phyloP scores from a whole-genome alignment of 1,140 invertebrate species.

The Venturia canescens region DNA sequence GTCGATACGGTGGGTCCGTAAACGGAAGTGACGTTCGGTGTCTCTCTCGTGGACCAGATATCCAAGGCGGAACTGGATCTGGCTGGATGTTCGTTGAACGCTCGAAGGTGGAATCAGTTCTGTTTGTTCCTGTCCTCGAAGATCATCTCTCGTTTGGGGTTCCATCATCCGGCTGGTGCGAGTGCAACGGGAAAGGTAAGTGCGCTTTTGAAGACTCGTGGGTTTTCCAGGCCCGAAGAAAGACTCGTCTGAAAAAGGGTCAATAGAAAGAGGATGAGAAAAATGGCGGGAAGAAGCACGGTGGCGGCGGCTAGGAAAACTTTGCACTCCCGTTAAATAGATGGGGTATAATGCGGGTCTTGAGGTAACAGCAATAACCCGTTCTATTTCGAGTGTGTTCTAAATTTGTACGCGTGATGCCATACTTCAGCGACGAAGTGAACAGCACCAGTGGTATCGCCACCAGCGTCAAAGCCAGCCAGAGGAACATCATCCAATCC shows the following conservation, averaged over 20 bases:
- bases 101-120: neutral
- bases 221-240: no score
- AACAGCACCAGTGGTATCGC: constrained; percentile 37
- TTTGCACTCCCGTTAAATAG: neutral
- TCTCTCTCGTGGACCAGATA: constrained; percentile 47
- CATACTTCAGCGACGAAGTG: constrained; percentile 67
- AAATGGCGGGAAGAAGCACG: no score
- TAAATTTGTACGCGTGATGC: constrained; percentile 73
- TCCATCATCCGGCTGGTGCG: neutral
- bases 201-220: neutral
- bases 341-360: constrained; percentile 56
- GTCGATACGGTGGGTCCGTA: no score
- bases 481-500: constrained; percentile 38
- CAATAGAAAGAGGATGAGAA: neutral
- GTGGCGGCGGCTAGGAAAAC: no score
- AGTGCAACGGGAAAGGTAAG: neutral
- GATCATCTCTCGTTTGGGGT: neutral
- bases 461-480: constrained; percentile 57
- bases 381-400: constrained; percentile 71
- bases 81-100: neutral
- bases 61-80: constrained; percentile 45
- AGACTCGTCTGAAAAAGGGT: neutral
- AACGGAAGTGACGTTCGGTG: constrained; percentile 32
- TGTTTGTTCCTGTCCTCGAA: neutral
- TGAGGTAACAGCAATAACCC: constrained; percentile 70